phyloP scores from a whole-genome alignment of 2,113 vertebrate species.

The Chamaea fasciata region DNA sequence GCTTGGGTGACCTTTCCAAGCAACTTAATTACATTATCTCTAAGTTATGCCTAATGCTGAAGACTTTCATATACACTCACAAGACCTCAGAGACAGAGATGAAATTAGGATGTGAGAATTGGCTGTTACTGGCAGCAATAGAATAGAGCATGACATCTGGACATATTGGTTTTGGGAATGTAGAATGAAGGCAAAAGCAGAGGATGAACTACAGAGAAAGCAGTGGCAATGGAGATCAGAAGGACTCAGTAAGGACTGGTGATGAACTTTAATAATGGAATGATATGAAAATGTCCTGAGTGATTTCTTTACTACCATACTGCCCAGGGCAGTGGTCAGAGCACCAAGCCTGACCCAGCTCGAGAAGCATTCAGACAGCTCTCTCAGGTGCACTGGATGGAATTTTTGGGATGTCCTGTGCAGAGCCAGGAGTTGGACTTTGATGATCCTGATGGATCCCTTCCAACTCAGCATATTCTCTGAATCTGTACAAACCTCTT shows the following conservation, averaged over 20 bases:
- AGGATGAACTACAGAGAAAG: neutral
- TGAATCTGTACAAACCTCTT: neutral
- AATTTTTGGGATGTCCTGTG: neutral
- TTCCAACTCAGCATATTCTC: neutral
- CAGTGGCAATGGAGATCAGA: neutral
- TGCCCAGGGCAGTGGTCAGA: neutral
- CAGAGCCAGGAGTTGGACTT: neutral
- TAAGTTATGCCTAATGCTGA: neutral
- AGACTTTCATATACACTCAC: neutral
- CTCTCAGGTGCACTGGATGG: neutral
- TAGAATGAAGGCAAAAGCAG: neutral
- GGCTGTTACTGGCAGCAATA: neutral
- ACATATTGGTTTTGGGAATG: neutral
- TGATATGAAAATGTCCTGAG: neutral
- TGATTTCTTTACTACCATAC: neutral
- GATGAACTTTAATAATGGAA: neutral
- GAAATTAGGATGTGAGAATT: neutral
- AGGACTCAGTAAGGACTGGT: neutral
- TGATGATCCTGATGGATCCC: neutral
- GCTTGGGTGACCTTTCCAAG: neutral
- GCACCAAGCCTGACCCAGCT: neutral
- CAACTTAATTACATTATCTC: neutral
- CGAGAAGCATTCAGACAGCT: rapidly evolving
- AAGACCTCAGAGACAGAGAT: neutral
- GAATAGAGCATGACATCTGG: neutral